Percentiles rank a stretch among this genome's conserved stretches.
These are phyloP conservation scores for Philereme transversata DNA, from an alignment of 2,888 invertebrate species.

Conservation along the genomic window DNA sequence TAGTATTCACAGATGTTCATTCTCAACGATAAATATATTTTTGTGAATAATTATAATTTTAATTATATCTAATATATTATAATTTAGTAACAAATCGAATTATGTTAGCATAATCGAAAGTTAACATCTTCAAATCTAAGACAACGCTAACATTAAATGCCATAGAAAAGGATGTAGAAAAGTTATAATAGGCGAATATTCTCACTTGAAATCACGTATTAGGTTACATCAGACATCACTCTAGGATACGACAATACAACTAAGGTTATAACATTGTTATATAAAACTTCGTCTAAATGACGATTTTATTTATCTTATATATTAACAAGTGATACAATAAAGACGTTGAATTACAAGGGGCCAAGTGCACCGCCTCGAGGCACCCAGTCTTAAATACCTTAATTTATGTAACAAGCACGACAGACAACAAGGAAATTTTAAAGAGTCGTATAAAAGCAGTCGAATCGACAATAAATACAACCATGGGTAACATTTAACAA, in stretches of 20 bases:
- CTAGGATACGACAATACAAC: conserved; percentile 31
- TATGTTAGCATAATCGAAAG: conserved; percentile 15
- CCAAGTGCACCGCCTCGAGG: conserved; percentile 41
- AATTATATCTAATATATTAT: not conserved
- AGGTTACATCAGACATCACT: conserved; percentile 65
- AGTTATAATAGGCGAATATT: conserved; percentile 70
- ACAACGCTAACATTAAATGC: conserved; percentile 79
- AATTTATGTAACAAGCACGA: conserved; percentile 52
- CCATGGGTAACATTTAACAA: conserved; percentile 50
- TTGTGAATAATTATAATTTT: not conserved
- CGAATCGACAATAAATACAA: conserved; percentile 49
- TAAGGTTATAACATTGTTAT: conserved; percentile 10
- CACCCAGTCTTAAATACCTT: conserved; percentile 40
- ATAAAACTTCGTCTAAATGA: not conserved
- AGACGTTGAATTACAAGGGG: conserved; percentile 36
- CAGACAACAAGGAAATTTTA: conserved; percentile 52
- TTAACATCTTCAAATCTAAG: conserved; percentile 33
- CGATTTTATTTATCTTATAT: conserved; percentile 5
- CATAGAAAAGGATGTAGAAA: conserved; percentile 82
- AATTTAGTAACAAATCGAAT: conserved; percentile 1
- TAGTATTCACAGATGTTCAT: not conserved
- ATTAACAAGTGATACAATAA: conserved; percentile 16
- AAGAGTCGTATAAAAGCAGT: conserved; percentile 63
- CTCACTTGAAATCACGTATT: conserved; percentile 80
- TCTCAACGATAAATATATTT: not conserved